phyloP scores from a whole-genome alignment of 2,888 invertebrate genomes.

The Habrosyne pyritoides region DNA sequence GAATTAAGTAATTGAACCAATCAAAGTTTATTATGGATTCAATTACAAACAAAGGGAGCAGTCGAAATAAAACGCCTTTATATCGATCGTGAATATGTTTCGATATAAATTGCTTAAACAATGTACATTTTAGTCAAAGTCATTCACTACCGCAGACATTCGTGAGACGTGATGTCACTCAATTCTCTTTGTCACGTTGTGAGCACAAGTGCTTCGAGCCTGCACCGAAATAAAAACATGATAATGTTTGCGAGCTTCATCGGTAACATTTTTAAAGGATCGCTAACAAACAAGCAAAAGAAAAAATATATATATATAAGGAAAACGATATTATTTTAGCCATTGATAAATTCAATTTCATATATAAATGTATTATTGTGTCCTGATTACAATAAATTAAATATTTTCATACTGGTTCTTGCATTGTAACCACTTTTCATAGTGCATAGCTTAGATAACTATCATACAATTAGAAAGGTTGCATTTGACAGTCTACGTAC shows the following conservation, averaged over 20 bases:
- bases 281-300: conserved; percentile 21
- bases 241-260: conserved; percentile 59
- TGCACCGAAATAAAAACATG: conserved; percentile 65
- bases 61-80: conserved; percentile 38
- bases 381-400: not conserved
- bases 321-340: conserved; percentile 6
- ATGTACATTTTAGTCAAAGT: conserved; percentile 32
- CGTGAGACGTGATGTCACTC: conserved; percentile 69
- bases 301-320: conserved; percentile 7
- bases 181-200: conserved; percentile 60
- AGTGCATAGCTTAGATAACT: not conserved
- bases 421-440: not conserved
- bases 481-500: too few relatives aligned
- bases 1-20: conserved; percentile 67
- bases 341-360: conserved; percentile 23
- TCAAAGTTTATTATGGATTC: conserved; percentile 54
- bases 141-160: conserved; percentile 45
- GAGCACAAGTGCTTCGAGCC: conserved; percentile 57
- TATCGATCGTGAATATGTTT: conserved; percentile 16
- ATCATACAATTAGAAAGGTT: not conserved
- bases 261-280: conserved; percentile 32
- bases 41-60: conserved; percentile 45
- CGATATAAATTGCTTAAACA: conserved; percentile 23
- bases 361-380: not conserved
- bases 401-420: not conserved